Base-by-base conservation (phyloP, 2,113 vertebrate species). In the Ondatra zibethicus region DNA sequence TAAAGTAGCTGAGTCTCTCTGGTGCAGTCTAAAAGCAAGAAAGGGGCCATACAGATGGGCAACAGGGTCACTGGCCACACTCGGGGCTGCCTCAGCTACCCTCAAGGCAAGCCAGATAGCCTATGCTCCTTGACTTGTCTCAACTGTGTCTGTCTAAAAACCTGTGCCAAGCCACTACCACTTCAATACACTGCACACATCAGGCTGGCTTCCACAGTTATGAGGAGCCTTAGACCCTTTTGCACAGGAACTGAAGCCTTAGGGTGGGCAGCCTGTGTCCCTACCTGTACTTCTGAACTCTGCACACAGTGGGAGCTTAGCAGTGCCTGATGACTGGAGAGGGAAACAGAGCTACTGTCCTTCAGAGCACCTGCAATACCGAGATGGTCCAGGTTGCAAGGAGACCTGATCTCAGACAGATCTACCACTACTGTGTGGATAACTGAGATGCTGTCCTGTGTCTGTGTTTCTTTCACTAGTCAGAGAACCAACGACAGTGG, bases 111-210 rank as follows among this genome's bases (percentile, higher is more conserved):
- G 73, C 2, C 7, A 78, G 36, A 21, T 12, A 81, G 65, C 39
- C 70, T 70, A 75, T 31, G 58, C 13, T 33, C 2, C 0, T 58
- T 25, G 63, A 25, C 29, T 58, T n/a, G 16, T 8, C 77, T 68
- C 33, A 27, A 23, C 10, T 29, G 1, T 45, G 33, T 61, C 39
- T 78, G 47, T 36, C 61, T n/a, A 39, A 14, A 33, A 80, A 80
- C 39, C n/a, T 13, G 25, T 33, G 52, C 31, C 10, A 17, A 8
- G 6, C 33, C 1, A 4, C 7, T 12, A 29, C 0, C 13, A 3
- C n/a, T 31, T 73, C 39, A 29, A 82, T 66, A 75, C 55, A 68
- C 0, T 5, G 29, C 68, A 91, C 7, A 91, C 7, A 91, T 5
- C 25, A 36, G 66, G 45, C 91, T 68, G 16, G 63, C 7, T 29